Base-by-base conservation (phyloP, 2,888 invertebrate genomes). In the Cataglyphis altisquamis region DNA sequence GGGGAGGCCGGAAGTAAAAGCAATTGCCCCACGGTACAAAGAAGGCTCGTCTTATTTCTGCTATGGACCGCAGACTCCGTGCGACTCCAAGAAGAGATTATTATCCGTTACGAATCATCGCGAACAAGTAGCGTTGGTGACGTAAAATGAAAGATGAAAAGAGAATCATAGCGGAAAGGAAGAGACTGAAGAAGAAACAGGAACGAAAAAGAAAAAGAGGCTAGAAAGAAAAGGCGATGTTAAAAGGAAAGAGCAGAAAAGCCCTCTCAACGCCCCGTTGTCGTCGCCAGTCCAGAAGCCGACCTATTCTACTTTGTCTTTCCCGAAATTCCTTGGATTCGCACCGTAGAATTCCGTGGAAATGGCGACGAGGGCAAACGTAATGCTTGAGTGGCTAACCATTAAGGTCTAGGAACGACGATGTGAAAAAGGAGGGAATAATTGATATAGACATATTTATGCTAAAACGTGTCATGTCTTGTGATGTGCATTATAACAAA, bases 11-110 rank as follows among this genome's bases (percentile, higher is more conserved):
- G 75, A 87, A 83, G 85, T 81, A 86, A 86, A 87, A 90, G 88
- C 91, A 87, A 91, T 91, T 90, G 84, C 90, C 83, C 84, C 73
- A 62, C 52, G 80, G 82, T 75, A 83, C 85, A 73, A 84, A 84
- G 74, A 80, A 82, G 66, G 84, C 64, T 88, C 82, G 88, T 87
- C 82, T 88, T 85, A 86, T 87, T 91, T 90, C 89, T 84, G 81
- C 83, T 84, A 52, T 64, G 72, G 82, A 57, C 82, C 68, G 52
- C 75, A 52, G n/a, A 52, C 62, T 67, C 39, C 73, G 29, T 52
- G 83, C 86, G 57, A 66, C 57, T 60, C 73, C 21, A 60, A 68
- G 84, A 82, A 80, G 75, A 85, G 87, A 85, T 91, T 90, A 88
- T 91, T 91, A 90, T 87, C 86, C 85, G 72, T 86, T 80, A 82